Evolutionary conservation across 92 coral and sea anemone genomes (phyloP).

Genomic region (Parazoanthus atlanticus): DNA sequence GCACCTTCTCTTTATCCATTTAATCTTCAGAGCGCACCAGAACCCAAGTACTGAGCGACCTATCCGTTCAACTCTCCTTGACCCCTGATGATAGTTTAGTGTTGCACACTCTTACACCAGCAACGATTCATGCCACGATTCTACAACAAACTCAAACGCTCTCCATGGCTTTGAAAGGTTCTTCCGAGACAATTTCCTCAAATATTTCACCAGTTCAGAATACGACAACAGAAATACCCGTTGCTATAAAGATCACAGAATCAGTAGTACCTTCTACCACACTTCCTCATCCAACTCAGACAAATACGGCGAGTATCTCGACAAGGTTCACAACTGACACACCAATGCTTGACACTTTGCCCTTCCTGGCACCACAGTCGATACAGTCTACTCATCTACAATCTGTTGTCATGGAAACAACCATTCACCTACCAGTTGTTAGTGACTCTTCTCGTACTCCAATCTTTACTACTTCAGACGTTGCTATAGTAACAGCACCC

Average conservation of each 20-base stretch:
- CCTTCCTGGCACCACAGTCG: background rate
- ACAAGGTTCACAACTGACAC: background rate
- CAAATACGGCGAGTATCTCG: background rate
- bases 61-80: background rate
- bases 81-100: background rate
- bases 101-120: background rate
- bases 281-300: background rate
- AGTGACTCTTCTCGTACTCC: background rate
- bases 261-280: background rate
- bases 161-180: background rate
- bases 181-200: background rate
- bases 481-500: background rate
- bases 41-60: background rate
- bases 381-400: background rate
- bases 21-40: background rate
- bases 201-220: background rate
- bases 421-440: background rate
- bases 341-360: background rate
- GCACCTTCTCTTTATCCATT: background rate
- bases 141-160: background rate
- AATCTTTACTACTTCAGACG: background rate
- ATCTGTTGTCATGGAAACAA: constrained; percentile 2
- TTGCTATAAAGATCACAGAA: too few relatives aligned
- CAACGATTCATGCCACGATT: background rate
- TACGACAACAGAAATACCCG: background rate